Percentiles rank a stretch among this genome's conserved stretches.
These are phyloP conservation scores for Trichechus manatus DNA, from an alignment of 2,113 vertebrate species.

Conservation along the genomic window DNA sequence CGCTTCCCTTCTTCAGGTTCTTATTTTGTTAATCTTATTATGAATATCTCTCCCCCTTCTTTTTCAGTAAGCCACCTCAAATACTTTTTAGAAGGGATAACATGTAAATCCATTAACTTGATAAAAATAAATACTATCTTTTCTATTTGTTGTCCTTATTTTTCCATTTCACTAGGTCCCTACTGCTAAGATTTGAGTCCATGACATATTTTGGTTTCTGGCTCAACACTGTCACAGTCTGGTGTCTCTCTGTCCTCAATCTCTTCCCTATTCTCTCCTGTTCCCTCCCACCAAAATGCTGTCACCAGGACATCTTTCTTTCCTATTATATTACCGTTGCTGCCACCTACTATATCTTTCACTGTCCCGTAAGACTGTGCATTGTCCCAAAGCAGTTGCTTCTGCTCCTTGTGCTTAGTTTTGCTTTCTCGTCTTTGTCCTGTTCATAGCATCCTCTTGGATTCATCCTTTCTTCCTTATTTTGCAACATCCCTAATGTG, in stretches of 20 bases:
- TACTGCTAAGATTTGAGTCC: slow-evolving; percentile 54
- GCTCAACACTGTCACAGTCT: slow-evolving; percentile 69
- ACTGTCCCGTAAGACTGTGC: not conserved
- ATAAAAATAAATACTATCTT: not conserved
- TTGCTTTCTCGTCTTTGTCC: not conserved
- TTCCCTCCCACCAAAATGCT: slow-evolving; percentile 74
- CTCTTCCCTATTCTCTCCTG: slow-evolving; percentile 51
- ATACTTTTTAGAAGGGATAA: not conserved
- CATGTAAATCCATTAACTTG: not conserved
- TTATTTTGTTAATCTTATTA: not conserved
- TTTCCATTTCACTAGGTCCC: slow-evolving; percentile 30
- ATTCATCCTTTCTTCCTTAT: not conserved
- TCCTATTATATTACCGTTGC: not conserved
- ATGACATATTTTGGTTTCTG: slow-evolving; percentile 65
- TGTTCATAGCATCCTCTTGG: not conserved
- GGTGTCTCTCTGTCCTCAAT: slow-evolving; percentile 68
- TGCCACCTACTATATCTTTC: not conserved
- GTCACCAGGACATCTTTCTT: slow-evolving; percentile 57
- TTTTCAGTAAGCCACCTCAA: not conserved
- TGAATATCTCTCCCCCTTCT: not conserved
- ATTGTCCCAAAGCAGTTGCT: not conserved
- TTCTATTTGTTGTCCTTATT: slow-evolving; percentile 41
- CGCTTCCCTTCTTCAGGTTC: not conserved
- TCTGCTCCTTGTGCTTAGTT: not conserved
- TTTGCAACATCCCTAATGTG: not conserved